These are phyloP conservation scores for Saimiri boliviensis DNA, from an alignment of 2,113 vertebrate genomes.

Conservation along the genomic window DNA sequence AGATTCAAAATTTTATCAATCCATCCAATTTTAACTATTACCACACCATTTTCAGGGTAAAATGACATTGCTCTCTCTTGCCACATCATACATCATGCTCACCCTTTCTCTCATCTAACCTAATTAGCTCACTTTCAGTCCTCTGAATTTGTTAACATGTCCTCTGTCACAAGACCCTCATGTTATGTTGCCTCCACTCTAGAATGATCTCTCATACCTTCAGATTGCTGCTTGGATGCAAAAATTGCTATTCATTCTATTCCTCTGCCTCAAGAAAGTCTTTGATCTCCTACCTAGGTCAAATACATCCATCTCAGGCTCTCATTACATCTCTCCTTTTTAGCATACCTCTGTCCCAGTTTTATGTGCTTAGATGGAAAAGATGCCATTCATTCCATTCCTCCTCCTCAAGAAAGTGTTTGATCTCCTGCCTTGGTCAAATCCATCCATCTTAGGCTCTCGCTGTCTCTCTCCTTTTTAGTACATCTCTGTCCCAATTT, in stretches of 20 bases:
- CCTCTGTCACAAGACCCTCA: background rate
- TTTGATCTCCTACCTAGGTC: background rate
- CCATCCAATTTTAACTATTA: constrained; percentile 23
- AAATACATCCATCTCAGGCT: background rate
- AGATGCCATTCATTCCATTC: background rate
- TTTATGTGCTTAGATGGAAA: background rate
- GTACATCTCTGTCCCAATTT: background rate
- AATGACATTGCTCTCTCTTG: background rate
- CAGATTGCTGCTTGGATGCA: background rate
- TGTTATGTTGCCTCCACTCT: background rate
- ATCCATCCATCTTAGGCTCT: background rate
- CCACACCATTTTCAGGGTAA: background rate
- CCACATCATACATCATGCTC: background rate
- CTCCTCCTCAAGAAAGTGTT: background rate
- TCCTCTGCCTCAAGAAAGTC: background rate
- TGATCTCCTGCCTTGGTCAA: background rate
- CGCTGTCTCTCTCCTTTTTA: background rate
- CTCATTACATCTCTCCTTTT: background rate
- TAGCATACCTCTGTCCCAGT: background rate
- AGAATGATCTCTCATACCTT: background rate
- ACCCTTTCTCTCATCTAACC: background rate
- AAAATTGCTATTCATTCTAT: background rate
- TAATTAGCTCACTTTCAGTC: background rate
- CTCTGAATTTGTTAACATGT: background rate
- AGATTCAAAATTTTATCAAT: constrained; percentile 19